Percentiles rank a stretch among this genome's conserved stretches.
Evolutionary conservation across 1,140 invertebrate genomes (phyloP).

Genomic region (Tetragonula clypearis): DNA sequence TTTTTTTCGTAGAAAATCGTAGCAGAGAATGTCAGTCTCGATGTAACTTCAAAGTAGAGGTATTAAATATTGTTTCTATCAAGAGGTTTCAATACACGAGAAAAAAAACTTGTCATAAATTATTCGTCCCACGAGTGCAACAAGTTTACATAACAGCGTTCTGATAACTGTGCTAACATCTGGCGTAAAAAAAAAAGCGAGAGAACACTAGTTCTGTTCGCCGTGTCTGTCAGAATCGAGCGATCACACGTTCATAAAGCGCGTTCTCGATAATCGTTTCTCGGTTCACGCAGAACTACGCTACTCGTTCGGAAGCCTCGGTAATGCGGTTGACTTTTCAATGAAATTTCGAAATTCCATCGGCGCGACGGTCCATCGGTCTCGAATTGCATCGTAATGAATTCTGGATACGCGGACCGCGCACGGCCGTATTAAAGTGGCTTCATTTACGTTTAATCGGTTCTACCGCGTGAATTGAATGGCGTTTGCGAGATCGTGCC

Average conservation of each 20-base stretch:
- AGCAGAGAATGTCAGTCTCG: too few species aligned
- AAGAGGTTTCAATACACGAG: too few species aligned
- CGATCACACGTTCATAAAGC: background rate
- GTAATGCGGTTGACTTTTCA: constrained; percentile 29
- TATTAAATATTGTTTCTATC: too few species aligned
- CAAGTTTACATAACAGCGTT: too few species aligned
- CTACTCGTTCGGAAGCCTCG: background rate
- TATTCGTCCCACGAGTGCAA: too few species aligned
- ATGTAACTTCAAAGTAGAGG: too few species aligned
- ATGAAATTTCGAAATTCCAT: constrained; percentile 34
- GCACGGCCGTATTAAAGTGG: constrained; percentile 13
- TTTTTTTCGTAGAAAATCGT: too few species aligned
- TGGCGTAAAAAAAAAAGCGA: too few species aligned
- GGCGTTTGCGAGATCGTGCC: background rate
- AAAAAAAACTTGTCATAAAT: too few species aligned
- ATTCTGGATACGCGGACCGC: background rate
- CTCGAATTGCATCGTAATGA: constrained; percentile 26
- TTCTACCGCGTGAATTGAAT: background rate
- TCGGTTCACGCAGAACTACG: background rate
- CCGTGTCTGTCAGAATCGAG: too few species aligned
- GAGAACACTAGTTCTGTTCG: too few species aligned
- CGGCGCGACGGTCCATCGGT: background rate
- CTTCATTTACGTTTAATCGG: constrained; percentile 32
- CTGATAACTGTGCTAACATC: too few species aligned
- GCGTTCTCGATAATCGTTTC: background rate